Percentiles rank a stretch among this genome's conserved stretches.
These are phyloP conservation scores for Cotesia glomerata DNA, from an alignment of 1,140 invertebrate species.

Conservation along the genomic window DNA sequence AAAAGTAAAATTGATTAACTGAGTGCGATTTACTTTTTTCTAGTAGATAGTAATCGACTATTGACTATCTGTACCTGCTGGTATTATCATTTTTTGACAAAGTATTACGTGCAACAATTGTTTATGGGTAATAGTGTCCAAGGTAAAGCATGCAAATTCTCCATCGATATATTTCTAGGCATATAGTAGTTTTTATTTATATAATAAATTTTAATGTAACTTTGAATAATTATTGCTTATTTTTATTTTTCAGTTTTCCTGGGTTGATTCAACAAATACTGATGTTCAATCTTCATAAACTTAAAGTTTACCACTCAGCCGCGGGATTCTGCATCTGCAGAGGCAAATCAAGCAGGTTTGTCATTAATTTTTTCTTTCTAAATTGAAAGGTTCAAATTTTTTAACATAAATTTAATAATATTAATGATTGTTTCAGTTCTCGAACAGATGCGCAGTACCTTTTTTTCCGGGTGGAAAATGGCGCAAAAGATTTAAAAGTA, in stretches of 20 bases:
- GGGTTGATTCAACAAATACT: slow-evolving; percentile 41
- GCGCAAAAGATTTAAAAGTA: too few species aligned
- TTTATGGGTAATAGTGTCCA: slow-evolving; percentile 35
- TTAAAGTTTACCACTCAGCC: slow-evolving; percentile 84
- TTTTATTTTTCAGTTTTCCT: slow-evolving; percentile 31
- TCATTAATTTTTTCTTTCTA: background rate
- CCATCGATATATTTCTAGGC: slow-evolving; percentile 4
- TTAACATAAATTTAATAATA: slow-evolving; percentile 1
- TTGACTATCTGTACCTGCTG: background rate
- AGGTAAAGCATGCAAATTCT: slow-evolving; percentile 21
- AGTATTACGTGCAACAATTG: slow-evolving; percentile 20
- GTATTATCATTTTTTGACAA: slow-evolving; percentile 7
- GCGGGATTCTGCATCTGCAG: slow-evolving; percentile 89
- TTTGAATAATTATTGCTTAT: background rate
- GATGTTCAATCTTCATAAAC: slow-evolving; percentile 91
- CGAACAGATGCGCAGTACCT: too few species aligned
- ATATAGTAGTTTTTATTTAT: background rate
- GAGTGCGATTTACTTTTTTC: background rate
- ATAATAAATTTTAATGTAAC: too few species aligned
- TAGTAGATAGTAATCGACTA: too few species aligned
- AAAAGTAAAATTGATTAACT: background rate
- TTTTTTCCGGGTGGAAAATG: too few species aligned
- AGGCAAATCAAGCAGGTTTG: slow-evolving; percentile 82
- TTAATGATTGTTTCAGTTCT: slow-evolving; percentile 67
- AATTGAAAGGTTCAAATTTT: background rate